Base-by-base conservation (phyloP, 2,888 invertebrate species). In the Athalia circularis region DNA sequence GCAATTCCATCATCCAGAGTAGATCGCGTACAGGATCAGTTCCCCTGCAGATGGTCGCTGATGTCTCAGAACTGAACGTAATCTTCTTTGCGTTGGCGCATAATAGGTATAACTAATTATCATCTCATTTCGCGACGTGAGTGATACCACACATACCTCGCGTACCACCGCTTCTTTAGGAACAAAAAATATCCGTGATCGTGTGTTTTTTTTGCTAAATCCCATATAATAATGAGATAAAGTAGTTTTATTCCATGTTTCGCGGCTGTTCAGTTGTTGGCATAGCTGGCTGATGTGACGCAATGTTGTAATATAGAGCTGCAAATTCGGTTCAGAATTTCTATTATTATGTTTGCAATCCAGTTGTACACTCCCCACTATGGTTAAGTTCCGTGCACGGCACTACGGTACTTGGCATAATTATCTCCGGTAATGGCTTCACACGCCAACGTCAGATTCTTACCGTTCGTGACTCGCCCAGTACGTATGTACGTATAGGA, bases 401-500 rank as follows among this genome's bases (percentile, higher is more conserved):
- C 48, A 13, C 62, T 47, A 75, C 62, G 50, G 74, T 74, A 74
- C 75, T 62, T 62, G 75, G 75, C 75, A 57, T 75, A 75, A 75
- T 75, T 75, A 75, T 64, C 75, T 62, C 75, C n/a, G 62, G 75
- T 75, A 75, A 75, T 75, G 64, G 75, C 75, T 75, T 75, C 75
- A 75, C 75, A 75, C 75, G 75, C 62, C 75, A 75, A 6, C 75
- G 75, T 75, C 75, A 62, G 62, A 75, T 75, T 75, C 62, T 75
- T 64, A 9, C 11, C 6, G n/a, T 64, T 75, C 75, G 75, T 72
- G 72, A 72, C 72, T 72, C 72, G 72, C 72, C 57, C 59, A 5
- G 47, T 8, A 59, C 11, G n/a, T 11, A 59, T 13, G 5, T 59
- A 65, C n/a, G 54, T 72, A 29, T 57, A 72, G 72, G 72, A 72